Conservation (phyloP, 1,140 invertebrate species). For the Lamellibrachia luymesi region DNA sequence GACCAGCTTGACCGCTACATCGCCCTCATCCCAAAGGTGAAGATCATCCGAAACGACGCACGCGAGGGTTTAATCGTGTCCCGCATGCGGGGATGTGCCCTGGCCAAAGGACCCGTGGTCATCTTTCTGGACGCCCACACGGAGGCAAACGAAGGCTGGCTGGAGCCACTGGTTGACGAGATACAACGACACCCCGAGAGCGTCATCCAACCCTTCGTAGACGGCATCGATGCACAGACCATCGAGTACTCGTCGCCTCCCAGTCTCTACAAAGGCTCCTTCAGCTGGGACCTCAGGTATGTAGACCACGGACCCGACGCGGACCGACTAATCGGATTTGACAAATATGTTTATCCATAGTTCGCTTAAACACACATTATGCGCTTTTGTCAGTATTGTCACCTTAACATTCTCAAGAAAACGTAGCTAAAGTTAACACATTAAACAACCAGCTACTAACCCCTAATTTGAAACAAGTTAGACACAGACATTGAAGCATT, state of each 20-base stretch:
- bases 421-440: too few relatives aligned
- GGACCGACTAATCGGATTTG: neutral
- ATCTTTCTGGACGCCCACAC: slow-evolving; percentile 95
- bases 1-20: slow-evolving; percentile 21
- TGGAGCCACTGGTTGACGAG: slow-evolving; percentile 79
- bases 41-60: slow-evolving; percentile 65
- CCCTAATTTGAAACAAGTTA: too few relatives aligned
- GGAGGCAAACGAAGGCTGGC: slow-evolving; percentile 86
- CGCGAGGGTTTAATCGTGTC: slow-evolving; percentile 89
- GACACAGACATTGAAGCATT: too few relatives aligned
- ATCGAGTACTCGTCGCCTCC: slow-evolving; percentile 18
- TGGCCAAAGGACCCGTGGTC: slow-evolving; percentile 81
- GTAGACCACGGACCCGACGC: neutral
- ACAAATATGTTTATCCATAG: neutral
- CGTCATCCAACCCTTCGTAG: slow-evolving; percentile 24
- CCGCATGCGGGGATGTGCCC: slow-evolving; percentile 76
- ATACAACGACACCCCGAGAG: slow-evolving; percentile 63
- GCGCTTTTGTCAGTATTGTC: too few relatives aligned
- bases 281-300: slow-evolving; percentile 28
- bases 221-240: slow-evolving; percentile 22
- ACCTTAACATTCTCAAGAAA: too few relatives aligned
- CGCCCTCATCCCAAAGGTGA: slow-evolving; percentile 21
- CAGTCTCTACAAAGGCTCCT: slow-evolving; percentile 22
- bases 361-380: neutral
- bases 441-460: too few relatives aligned